Conservation (phyloP, 2,888 invertebrate genomes). For the Calephelis perditalis region DNA sequence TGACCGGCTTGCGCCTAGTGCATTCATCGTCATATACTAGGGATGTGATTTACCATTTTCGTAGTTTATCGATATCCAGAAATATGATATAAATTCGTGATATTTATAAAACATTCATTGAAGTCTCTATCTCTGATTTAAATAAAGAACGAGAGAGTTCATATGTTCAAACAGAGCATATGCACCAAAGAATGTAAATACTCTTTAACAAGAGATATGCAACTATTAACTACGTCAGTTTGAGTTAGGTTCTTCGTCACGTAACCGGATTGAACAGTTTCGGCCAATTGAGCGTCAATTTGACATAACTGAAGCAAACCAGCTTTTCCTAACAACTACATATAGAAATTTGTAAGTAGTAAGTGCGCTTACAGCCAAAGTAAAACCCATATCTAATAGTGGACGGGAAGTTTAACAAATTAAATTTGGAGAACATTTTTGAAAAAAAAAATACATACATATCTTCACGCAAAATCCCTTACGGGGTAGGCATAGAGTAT, state of each 20-base stretch:
- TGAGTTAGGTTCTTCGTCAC: constrained; percentile 33
- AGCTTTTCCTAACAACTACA: constrained; percentile 30
- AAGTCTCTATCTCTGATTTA: constrained; percentile 13
- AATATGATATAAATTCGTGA: neutral
- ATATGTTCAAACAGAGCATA: neutral
- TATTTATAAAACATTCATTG: neutral
- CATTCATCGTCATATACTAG: constrained; percentile 49
- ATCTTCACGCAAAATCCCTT: too few relatives aligned
- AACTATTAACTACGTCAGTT: constrained; percentile 10
- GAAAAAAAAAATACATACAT: too few relatives aligned
- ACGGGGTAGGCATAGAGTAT: too few relatives aligned
- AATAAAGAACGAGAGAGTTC: neutral
- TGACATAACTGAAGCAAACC: constrained; percentile 38
- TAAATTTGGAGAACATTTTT: too few relatives aligned
- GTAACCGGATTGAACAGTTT: constrained; percentile 43
- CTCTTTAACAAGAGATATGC: neutral
- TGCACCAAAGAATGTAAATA: too few relatives aligned
- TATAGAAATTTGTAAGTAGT: too few relatives aligned
- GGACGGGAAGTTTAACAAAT: too few relatives aligned
- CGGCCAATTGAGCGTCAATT: constrained; percentile 42
- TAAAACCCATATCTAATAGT: too few relatives aligned
- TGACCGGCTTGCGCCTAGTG: constrained; percentile 66
- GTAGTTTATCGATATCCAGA: constrained; percentile 28
- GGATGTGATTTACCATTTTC: constrained; percentile 42
- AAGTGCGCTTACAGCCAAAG: too few relatives aligned